Base-by-base conservation (phyloP, 2,797 vertebrate genomes). In the Rhodeus uyekii region DNA sequence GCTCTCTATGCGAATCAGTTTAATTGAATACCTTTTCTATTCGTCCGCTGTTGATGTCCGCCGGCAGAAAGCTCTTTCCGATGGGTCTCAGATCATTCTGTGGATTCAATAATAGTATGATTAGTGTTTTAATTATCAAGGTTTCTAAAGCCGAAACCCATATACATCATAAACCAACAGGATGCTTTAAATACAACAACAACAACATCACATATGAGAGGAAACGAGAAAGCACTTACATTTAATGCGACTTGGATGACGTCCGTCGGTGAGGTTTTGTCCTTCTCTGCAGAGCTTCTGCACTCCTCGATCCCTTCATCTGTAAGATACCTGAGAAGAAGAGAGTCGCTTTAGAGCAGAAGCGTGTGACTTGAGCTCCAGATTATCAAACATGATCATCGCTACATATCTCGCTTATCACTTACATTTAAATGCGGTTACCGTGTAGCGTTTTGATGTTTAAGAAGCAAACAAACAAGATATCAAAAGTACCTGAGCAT, bases 71-170 rank as follows among this genome's bases (percentile, higher is more conserved):
- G 86, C 96, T 97, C 89, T 94, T 97, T 83, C 98, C 97, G 89
- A 97, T 95, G 55, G 96, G 95, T 94, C 97, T 96, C 89, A 99
- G 94, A 93, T 99, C 98, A 95, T 92, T 97, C 98, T 99, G 95
- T 88, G 78, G 92, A 29, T 55, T 18, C 39, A 13, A 81, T 10
- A 1, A 65, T 8, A 6, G 4, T n/a, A 22, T 73, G n/a, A 72
- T 44, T 22, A 8, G 5, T 39, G 10, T 53, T 36, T 1, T 13
- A 22, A 29, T 55, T 8, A 18, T 78, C 8, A 38, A 77, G 60
- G 44, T 38, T 68, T 42, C 36, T 79, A 27, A 2, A 78, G 63
- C 34, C n/a, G 0, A 77, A 46, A 36, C 29, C 61, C 22, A 29
- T n/a, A 65, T 7, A 27, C 16, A 44, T 13, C 22, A 38, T n/a